A percentile compares a stretch with the other conserved stretches of the same genome.
phyloP scores from a whole-genome alignment of 2,113 vertebrate genomes.

The Amblyornis subalaris region DNA sequence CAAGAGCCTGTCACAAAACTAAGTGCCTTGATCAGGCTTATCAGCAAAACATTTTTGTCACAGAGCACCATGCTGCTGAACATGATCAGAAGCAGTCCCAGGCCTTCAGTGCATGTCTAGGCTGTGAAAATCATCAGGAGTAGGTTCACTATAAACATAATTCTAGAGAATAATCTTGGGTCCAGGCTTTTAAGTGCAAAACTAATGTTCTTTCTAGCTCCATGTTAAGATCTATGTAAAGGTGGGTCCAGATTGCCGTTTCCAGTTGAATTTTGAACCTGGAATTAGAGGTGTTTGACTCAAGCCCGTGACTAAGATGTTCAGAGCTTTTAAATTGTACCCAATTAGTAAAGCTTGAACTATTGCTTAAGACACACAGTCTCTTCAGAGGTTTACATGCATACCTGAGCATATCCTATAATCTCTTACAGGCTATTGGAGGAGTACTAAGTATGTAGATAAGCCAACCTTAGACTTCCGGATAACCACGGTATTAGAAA shows the following conservation, averaged over 20 bases:
- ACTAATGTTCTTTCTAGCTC: neutral
- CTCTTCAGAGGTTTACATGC: neutral
- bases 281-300: neutral
- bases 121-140: neutral
- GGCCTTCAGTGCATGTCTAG: neutral
- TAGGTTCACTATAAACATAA: neutral
- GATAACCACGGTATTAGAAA: neutral
- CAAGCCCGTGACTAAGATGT: neutral
- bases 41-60: neutral
- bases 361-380: neutral
- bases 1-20: neutral
- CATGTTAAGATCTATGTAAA: neutral
- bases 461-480: neutral
- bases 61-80: neutral
- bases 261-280: neutral
- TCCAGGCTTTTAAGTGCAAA: neutral
- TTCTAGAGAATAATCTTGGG: rapidly evolving
- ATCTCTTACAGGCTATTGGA: neutral
- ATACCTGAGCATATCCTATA: neutral
- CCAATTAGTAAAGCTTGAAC: neutral
- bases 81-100: neutral
- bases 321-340: neutral
- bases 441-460: neutral
- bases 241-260: neutral
- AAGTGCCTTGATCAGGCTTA: neutral